Evolutionary conservation across 2,113 vertebrate species (phyloP).

Genomic region (Salminus brasiliensis): DNA sequence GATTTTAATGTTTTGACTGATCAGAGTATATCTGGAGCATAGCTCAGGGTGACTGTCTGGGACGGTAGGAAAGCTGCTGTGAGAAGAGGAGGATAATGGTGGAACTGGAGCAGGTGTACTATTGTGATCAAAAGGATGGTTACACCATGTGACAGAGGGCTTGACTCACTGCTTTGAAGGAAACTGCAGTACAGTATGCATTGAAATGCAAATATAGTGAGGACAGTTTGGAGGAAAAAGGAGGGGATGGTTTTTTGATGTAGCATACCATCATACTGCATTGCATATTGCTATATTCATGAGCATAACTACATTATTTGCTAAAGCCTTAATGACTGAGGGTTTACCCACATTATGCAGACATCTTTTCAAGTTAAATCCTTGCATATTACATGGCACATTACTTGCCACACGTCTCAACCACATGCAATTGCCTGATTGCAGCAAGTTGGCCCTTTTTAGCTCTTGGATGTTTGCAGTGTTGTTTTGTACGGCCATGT

Average conservation of each 20-base stretch:
- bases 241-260: neutral
- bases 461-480: slow-evolving; percentile 20
- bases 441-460: slow-evolving; percentile 13
- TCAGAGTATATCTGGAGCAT: too few relatives aligned
- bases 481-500: slow-evolving; percentile 35
- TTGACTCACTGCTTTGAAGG: slow-evolving; percentile 29
- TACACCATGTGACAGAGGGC: slow-evolving; percentile 29
- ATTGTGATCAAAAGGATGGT: slow-evolving; percentile 32
- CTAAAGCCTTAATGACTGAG: neutral
- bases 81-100: slow-evolving; percentile 37
- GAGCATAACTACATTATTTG: neutral
- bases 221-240: neutral
- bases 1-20: too few relatives aligned
- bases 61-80: slow-evolving; percentile 32
- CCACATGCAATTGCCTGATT: neutral
- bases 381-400: neutral
- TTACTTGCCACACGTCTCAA: slow-evolving; percentile 4
- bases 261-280: neutral
- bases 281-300: neutral
- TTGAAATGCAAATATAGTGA: slow-evolving; percentile 34
- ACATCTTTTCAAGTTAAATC: neutral
- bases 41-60: neutral
- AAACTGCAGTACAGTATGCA: slow-evolving; percentile 20
- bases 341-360: neutral
- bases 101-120: slow-evolving; percentile 44